phyloP scores from a whole-genome alignment of 2,888 invertebrate genomes.

The Chrysolina haemoptera region DNA sequence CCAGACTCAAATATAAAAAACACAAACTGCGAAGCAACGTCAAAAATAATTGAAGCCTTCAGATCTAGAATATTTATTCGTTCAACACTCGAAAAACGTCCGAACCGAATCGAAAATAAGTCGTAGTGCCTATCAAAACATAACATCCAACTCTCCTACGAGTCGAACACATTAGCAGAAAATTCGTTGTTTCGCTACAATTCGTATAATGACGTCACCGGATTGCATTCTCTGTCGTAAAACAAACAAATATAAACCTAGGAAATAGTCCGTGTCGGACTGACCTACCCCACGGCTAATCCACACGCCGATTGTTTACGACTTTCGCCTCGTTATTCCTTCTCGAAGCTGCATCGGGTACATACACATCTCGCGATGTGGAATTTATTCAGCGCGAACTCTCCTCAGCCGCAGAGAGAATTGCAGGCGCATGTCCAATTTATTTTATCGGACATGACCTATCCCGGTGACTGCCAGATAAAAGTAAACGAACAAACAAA shows the following conservation, averaged over 20 bases:
- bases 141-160: background rate
- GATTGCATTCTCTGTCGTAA: slow-evolving; percentile 2
- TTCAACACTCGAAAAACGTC: background rate
- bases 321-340: slow-evolving; percentile 23
- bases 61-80: slow-evolving; percentile 26
- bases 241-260: slow-evolving; percentile 28
- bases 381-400: background rate
- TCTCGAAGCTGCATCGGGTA: background rate
- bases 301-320: slow-evolving; percentile 43
- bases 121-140: background rate
- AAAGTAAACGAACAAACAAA: slow-evolving; percentile 15
- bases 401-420: background rate
- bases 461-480: slow-evolving; percentile 6
- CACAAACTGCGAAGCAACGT: slow-evolving; percentile 13
- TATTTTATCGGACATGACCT: slow-evolving; percentile 19
- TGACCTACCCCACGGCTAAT: slow-evolving; percentile 46
- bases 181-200: background rate
- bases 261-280: slow-evolving; percentile 38
- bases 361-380: background rate
- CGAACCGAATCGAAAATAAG: background rate
- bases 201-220: background rate
- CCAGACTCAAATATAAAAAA: slow-evolving; percentile 34
- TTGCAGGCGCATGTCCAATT: background rate
- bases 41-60: slow-evolving; percentile 31
- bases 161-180: slow-evolving; percentile 6